These are phyloP conservation scores for Bombus confusus DNA, from an alignment of 1,140 invertebrate genomes.

Conservation along the genomic window DNA sequence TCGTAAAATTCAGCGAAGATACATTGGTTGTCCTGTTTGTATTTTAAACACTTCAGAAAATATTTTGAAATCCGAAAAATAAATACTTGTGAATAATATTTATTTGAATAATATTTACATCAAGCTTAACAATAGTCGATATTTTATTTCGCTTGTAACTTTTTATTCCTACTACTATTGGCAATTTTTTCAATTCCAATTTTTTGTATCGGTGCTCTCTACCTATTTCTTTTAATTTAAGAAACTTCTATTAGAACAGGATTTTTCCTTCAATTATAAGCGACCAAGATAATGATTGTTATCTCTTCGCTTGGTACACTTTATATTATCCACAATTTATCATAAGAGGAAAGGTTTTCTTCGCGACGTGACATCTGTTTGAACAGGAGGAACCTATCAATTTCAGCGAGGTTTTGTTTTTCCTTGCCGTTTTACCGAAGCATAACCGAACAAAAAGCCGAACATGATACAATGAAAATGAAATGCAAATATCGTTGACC, in stretches of 20 bases:
- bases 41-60: too few species aligned
- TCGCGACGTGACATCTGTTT: neutral
- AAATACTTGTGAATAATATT: too few species aligned
- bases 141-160: too few species aligned
- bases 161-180: neutral
- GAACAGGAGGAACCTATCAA: neutral
- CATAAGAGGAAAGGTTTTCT: neutral
- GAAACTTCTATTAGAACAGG: neutral
- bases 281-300: neutral
- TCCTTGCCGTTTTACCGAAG: neutral
- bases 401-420: neutral
- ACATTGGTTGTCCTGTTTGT: too few species aligned
- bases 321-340: neutral
- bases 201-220: neutral
- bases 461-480: slow-evolving; percentile 43
- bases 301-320: neutral
- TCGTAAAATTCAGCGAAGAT: neutral
- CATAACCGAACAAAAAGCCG: slow-evolving; percentile 25
- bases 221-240: neutral
- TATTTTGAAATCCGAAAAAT: too few species aligned
- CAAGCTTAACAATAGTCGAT: neutral
- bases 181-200: neutral
- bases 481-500: slow-evolving; percentile 54
- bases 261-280: neutral
- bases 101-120: too few species aligned